Conservation (phyloP, 2,797 vertebrate species). For the Enoplosus armatus region DNA sequence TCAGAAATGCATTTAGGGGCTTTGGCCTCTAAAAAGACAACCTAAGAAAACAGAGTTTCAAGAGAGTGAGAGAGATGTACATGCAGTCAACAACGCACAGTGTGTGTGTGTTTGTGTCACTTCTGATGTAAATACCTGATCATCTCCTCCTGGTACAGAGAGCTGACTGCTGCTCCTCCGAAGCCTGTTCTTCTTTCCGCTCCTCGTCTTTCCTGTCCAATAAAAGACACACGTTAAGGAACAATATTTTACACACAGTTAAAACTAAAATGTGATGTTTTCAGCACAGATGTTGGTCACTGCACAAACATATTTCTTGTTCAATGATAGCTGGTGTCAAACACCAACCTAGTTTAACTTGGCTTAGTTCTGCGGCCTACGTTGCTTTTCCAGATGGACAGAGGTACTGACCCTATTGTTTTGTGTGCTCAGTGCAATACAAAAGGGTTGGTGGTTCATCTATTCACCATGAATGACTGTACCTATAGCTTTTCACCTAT, state of each 20-base stretch:
- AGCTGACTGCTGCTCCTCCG: constrained; percentile 95
- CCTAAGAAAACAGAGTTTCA: background rate
- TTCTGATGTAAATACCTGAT: constrained; percentile 89
- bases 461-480: constrained; percentile 31
- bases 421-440: constrained; percentile 19
- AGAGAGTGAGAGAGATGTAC: background rate
- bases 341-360: background rate
- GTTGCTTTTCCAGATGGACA: constrained; percentile 3
- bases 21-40: constrained; percentile 21
- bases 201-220: constrained; percentile 86
- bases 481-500: constrained; percentile 25
- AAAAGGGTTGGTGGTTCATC: constrained; percentile 26
- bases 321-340: background rate
- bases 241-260: constrained; percentile 19
- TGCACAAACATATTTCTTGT: constrained; percentile 2
- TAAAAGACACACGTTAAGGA: constrained; percentile 61
- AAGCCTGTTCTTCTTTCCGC: constrained; percentile 89
- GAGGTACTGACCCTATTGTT: constrained; percentile 22
- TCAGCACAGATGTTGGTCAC: background rate
- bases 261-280: constrained; percentile 13
- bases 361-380: constrained; percentile 16
- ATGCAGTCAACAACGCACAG: background rate
- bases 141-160: constrained; percentile 95
- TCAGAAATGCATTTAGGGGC: constrained; percentile 3
- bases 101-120: background rate